Base-by-base conservation (phyloP, 1,140 invertebrate genomes). In the Caerostris darwini region DNA sequence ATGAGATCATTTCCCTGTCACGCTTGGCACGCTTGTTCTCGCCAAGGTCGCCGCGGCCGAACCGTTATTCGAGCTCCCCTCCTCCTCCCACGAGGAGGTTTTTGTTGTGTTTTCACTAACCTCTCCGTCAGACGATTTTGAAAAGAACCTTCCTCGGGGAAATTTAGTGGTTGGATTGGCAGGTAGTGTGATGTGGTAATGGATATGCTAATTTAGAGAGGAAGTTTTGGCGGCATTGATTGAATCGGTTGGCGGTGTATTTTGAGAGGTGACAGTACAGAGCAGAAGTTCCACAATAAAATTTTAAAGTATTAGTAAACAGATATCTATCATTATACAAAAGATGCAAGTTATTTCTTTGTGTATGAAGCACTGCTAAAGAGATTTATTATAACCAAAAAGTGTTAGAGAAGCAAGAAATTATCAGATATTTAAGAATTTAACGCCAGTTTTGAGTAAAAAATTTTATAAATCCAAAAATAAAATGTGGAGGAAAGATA, bases 1-100 rank as follows among this genome's bases (percentile, higher is more conserved):
- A 77, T 61, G 90, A 83, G 88, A 90, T 90, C 71, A 91, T 91
- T 91, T 91, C 90, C 90, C 71, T 61, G 77, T 91, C 90, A 91
- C 58, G 90, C 90, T 82, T 82, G 90, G 90, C 90, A 86, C 59
- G 59, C 81, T 57, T n/a, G 82, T 82, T 57, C 54, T 14, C 54
- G 17, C 88, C 88, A 90, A 90, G 88, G 85, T 58, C 87, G 85
- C 85, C 87, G 87, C 50, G 87, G 57, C 34, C 19, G 12, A 56
- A 82, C 90, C 71, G 90, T 92, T 92, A 92, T 58, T 77, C 17
- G 19, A 34, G 69, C 6, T 34, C 34, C 69, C 69, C 69, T 71
- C 69, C 69, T 71, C 69, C 69, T 71, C 69, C 69, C 50, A 71
- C 69, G 69, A 71, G 69, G 34, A 77, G 81, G 81, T 57, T 57